Percentiles rank a stretch among this genome's conserved stretches.
These are phyloP conservation scores for Strigamia maritima DNA, from an alignment of 2,888 invertebrate species.

Conservation along the genomic window DNA sequence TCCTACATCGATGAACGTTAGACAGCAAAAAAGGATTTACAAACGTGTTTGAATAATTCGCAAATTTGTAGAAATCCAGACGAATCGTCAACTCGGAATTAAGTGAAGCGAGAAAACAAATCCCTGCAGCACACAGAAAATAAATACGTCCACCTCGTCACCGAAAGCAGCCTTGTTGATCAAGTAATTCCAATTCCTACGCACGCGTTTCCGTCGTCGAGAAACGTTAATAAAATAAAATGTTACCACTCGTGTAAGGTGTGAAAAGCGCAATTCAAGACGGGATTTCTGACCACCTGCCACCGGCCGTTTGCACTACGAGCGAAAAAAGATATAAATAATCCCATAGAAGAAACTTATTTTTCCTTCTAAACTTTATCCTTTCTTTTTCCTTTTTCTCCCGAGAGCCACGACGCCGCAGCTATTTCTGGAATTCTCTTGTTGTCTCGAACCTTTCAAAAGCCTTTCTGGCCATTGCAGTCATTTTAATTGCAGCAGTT, in stretches of 20 bases:
- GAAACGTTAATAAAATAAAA: slow-evolving; percentile 32
- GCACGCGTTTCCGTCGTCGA: slow-evolving; percentile 8
- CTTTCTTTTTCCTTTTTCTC: neutral
- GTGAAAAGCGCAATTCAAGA: slow-evolving; percentile 29
- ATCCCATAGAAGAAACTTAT: slow-evolving; percentile 25
- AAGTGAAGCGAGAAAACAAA: slow-evolving; percentile 27
- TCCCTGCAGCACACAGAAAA: neutral
- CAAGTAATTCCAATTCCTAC: neutral
- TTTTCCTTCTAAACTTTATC: slow-evolving; percentile 22
- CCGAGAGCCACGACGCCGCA: neutral
- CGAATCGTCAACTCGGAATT: neutral
- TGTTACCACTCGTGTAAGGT: slow-evolving; percentile 28
- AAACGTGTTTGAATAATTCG: slow-evolving; percentile 16
- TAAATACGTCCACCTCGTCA: slow-evolving; percentile 25
- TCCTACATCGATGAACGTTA: neutral
- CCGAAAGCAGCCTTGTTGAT: slow-evolving; percentile 3
- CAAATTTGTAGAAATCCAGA: slow-evolving; percentile 28
- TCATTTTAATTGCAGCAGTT: slow-evolving; percentile 29
- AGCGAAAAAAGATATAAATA: slow-evolving; percentile 20
- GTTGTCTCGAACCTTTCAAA: slow-evolving; percentile 16
- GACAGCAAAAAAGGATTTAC: slow-evolving; percentile 20
- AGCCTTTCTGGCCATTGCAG: slow-evolving; percentile 27
- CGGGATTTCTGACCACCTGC: slow-evolving; percentile 34
- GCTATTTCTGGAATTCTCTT: slow-evolving; percentile 25
- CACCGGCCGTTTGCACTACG: slow-evolving; percentile 26